Evolutionary conservation across 2,888 invertebrate genomes (phyloP).

Genomic region (Drosophila mercatorum): DNA sequence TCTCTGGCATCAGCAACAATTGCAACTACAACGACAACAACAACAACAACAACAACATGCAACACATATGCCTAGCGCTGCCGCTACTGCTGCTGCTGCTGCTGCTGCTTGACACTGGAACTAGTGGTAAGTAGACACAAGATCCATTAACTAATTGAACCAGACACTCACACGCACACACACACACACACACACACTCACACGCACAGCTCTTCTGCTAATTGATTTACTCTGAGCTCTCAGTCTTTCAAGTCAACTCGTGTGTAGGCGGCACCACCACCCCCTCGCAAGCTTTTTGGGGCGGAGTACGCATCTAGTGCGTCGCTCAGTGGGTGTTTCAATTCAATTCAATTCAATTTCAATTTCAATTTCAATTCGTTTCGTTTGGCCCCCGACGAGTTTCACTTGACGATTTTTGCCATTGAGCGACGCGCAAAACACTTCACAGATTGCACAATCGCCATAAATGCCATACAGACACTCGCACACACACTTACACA

Average conservation of each 20-base stretch:
- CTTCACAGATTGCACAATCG: slow-evolving; percentile 53
- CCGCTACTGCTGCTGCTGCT: slow-evolving; percentile 39
- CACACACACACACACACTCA: not conserved
- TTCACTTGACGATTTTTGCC: slow-evolving; percentile 56
- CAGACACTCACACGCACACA: not conserved
- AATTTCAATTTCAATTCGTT: slow-evolving; percentile 12
- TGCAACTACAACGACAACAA: slow-evolving; percentile 8
- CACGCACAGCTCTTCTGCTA: slow-evolving; percentile 13
- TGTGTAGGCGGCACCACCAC: not conserved
- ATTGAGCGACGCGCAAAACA: slow-evolving; percentile 44
- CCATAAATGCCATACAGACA: slow-evolving; percentile 26
- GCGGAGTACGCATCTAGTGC: slow-evolving; percentile 3
- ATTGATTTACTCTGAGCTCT: slow-evolving; percentile 46
- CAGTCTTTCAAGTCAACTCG: slow-evolving; percentile 13
- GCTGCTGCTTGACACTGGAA: slow-evolving; percentile 38
- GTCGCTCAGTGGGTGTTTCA: slow-evolving; percentile 35
- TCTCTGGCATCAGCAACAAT: slow-evolving; percentile 13
- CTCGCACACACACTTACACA: not conserved
- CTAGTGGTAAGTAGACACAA: slow-evolving; percentile 48
- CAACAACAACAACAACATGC: slow-evolving; percentile 24
- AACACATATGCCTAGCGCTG: slow-evolving; percentile 37
- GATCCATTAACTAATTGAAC: slow-evolving; percentile 64
- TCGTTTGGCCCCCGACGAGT: slow-evolving; percentile 39
- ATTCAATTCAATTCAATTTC: too few species aligned
- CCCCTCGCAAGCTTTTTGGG: not conserved